These are phyloP conservation scores for Leptodactylus fuscus DNA, from an alignment of 2,113 vertebrate species.

Conservation along the genomic window DNA sequence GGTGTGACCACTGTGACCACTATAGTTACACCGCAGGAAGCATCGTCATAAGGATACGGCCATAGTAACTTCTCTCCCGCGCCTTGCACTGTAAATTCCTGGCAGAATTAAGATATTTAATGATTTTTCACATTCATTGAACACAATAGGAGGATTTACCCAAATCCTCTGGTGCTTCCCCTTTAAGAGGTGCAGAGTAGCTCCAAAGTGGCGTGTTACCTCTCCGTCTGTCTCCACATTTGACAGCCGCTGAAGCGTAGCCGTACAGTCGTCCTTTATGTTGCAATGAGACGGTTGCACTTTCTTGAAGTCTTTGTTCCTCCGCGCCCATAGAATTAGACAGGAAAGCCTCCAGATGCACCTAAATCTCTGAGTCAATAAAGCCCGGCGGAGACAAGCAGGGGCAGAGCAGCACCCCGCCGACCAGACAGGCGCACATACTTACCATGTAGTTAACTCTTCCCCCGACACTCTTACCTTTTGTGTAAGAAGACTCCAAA, in stretches of 20 bases:
- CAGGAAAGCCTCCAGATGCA: background rate
- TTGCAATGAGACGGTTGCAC: background rate
- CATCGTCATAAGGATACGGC: too few relatives aligned
- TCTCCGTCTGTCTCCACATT: background rate
- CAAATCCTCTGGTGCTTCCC: too few relatives aligned
- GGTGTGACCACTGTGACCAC: too few relatives aligned
- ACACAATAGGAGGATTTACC: too few relatives aligned
- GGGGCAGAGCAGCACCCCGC: background rate
- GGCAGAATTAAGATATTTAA: too few relatives aligned
- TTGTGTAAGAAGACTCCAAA: background rate
- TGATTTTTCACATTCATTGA: too few relatives aligned
- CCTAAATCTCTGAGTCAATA: background rate
- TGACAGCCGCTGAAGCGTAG: background rate
- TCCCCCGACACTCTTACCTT: background rate
- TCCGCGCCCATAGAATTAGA: background rate
- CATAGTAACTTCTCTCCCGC: too few relatives aligned
- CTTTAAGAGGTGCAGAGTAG: background rate
- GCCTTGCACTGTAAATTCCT: too few relatives aligned
- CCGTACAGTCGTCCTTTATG: background rate
- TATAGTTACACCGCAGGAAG: too few relatives aligned
- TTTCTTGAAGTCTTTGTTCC: background rate
- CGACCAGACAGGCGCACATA: background rate
- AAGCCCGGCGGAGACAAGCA: background rate
- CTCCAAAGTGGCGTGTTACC: background rate
- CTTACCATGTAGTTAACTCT: background rate